phyloP scores from a whole-genome alignment of 2,888 invertebrate species.

The Euproctis similis region DNA sequence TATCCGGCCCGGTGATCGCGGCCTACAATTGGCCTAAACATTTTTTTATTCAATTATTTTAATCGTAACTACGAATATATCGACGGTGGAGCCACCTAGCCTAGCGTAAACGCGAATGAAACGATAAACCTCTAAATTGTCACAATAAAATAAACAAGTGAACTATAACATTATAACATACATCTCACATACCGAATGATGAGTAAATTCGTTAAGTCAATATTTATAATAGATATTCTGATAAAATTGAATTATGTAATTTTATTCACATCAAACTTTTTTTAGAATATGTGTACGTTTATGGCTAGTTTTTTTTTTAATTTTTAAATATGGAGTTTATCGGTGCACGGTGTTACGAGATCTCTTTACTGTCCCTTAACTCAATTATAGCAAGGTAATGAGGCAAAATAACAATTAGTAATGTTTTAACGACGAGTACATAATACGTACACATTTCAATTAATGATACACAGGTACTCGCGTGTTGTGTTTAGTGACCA shows the following conservation, averaged over 20 bases:
- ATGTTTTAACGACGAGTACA: no score
- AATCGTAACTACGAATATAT: constrained; percentile 53
- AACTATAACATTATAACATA: constrained; percentile 63
- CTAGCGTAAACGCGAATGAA: constrained; percentile 69
- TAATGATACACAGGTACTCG: no score
- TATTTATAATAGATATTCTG: constrained; percentile 67
- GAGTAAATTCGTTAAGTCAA: constrained; percentile 69
- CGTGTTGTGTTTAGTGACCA: no score
- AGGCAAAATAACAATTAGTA: no score
- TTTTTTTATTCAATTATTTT: constrained; percentile 34
- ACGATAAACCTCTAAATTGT: constrained; percentile 65
- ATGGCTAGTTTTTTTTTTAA: constrained; percentile 55
- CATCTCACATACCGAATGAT: constrained; percentile 35
- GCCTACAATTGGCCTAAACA: constrained; percentile 31
- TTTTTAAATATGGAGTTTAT: constrained; percentile 50
- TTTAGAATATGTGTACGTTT: constrained; percentile 71
- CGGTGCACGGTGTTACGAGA: constrained; percentile 67
- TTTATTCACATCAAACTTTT: constrained; percentile 69
- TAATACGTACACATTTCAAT: no score
- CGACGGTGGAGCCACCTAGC: constrained; percentile 67
- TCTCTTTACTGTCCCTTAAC: no score
- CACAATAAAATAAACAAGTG: constrained; percentile 63
- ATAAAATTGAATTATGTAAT: constrained; percentile 64
- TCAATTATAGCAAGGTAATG: no score
- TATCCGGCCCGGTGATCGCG: constrained; percentile 36